Evolutionary conservation across 2,888 invertebrate species (phyloP), one percentile per base, ranked within the genome.

Genomic region (Molorchus minor): DNA sequence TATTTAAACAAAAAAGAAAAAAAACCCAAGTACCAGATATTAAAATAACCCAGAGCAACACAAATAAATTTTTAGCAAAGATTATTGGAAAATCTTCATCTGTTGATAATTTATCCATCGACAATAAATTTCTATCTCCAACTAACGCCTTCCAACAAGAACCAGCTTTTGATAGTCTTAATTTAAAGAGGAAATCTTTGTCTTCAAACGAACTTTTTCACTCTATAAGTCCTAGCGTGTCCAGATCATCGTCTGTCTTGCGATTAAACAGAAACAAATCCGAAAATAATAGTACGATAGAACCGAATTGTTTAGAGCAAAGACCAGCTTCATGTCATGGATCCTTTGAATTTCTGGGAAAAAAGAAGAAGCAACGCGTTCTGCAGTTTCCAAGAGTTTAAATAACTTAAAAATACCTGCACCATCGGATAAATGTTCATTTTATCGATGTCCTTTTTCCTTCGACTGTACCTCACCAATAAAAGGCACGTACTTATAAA

Each of bases 21-120:
- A 78, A 74, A 20, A 72, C 70, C 61, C 72, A 71, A 29, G 59
- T 76, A 40, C 80, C 80, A 8, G 75, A 78, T 36, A 78, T 80
- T 25, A 80, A 77, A 74, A 62, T 80, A 19, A 78, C 77, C n/a
- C 80, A 81, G 51, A 79, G 79, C 45, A 80, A 82, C 49, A 79
- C 80, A 46, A 82, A 82, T 70, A 83, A 82, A 75, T 82, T 84
- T 70, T 73, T 85, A 29, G 79, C 82, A 51, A 81, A 82, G 71
- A 74, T 84, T 45, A 77, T 82, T 53, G 80, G 81, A 13, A 84
- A 82, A 72, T 77, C 84, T n/a, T 79, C 79, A 25, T 83, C 84
- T 3, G 80, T 81, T 63, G 84, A 84, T 62, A 84, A 83, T 75
- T 77, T 84, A 35, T 71, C 76, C 33, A 70, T 75, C 12, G 72